These are phyloP conservation scores for Empis stercorea DNA, from an alignment of 2,888 invertebrate genomes.

Conservation along the genomic window DNA sequence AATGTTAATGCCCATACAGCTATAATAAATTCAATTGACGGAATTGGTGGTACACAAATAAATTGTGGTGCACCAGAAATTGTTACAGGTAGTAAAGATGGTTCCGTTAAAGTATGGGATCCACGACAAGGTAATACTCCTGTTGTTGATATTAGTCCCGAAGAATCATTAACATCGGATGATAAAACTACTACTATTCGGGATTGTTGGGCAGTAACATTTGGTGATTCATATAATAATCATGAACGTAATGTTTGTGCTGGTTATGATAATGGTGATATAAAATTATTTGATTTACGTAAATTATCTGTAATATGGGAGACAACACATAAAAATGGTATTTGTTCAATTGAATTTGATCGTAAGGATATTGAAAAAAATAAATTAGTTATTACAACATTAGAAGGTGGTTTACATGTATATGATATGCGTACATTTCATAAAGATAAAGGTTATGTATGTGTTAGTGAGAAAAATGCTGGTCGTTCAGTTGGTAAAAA, in stretches of 20 bases:
- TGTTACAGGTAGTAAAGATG: slow-evolving; percentile 87
- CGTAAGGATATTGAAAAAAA: slow-evolving; percentile 90
- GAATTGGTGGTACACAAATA: slow-evolving; percentile 66
- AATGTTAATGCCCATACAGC: slow-evolving; percentile 66
- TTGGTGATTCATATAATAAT: slow-evolving; percentile 81
- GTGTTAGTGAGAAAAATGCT: slow-evolving; percentile 38
- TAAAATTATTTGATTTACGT: slow-evolving; percentile 84
- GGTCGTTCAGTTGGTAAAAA: slow-evolving; percentile 35
- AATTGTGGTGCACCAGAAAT: slow-evolving; percentile 92
- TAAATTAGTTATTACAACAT: slow-evolving; percentile 78
- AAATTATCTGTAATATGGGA: slow-evolving; percentile 81
- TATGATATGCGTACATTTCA: slow-evolving; percentile 84
- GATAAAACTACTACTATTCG: slow-evolving; percentile 45
- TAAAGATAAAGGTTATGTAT: slow-evolving; percentile 72
- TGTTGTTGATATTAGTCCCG: slow-evolving; percentile 62
- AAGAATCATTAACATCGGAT: slow-evolving; percentile 35
- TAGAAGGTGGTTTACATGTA: slow-evolving; percentile 81
- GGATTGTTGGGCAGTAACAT: slow-evolving; percentile 90
- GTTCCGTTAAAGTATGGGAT: slow-evolving; percentile 93
- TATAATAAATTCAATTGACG: slow-evolving; percentile 86
- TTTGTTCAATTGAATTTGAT: slow-evolving; percentile 82
- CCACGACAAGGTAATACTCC: slow-evolving; percentile 77
- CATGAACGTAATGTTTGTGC: slow-evolving; percentile 77
- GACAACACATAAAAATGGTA: slow-evolving; percentile 82
- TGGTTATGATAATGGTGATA: slow-evolving; percentile 93